A percentile compares a stretch with the other conserved stretches of the same genome.
phyloP scores from a whole-genome alignment of 1,140 invertebrate genomes.

The Glossosoma conforme region DNA sequence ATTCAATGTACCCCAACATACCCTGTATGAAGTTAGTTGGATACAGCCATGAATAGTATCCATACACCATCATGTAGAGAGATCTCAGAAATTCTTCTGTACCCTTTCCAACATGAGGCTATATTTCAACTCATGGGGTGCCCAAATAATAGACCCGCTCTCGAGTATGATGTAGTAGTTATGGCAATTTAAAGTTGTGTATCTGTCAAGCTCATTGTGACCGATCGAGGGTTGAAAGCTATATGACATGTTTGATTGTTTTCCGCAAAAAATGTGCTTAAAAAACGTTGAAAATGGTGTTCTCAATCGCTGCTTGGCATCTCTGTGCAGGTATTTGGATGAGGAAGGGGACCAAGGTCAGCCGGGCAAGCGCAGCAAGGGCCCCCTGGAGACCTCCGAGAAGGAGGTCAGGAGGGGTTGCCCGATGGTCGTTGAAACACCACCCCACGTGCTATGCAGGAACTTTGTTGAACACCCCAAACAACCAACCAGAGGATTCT shows the following conservation, averaged over 20 bases:
- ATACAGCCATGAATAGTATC: too few relatives aligned
- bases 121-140: too few relatives aligned
- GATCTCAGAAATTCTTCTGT: too few relatives aligned
- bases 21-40: too few relatives aligned
- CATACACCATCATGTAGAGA: too few relatives aligned
- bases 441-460: constrained; percentile 32
- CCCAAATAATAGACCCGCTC: too few relatives aligned
- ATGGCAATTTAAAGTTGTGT: too few relatives aligned
- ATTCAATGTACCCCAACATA: too few relatives aligned
- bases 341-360: constrained; percentile 42
- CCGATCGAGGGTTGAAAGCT: neutral
- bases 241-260: neutral
- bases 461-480: constrained; percentile 16
- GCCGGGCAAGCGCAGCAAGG: constrained; percentile 36
- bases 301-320: neutral
- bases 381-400: constrained; percentile 33
- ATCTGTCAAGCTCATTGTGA: too few relatives aligned
- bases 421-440: constrained; percentile 7
- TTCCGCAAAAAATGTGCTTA: neutral
- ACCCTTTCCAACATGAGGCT: too few relatives aligned
- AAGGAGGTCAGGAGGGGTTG: constrained; percentile 33
- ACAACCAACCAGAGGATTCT: too few relatives aligned
- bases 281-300: neutral
- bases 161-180: too few relatives aligned
- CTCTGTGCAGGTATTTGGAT: constrained; percentile 45